Base-by-base conservation (phyloP, 2,113 vertebrate species). In the Lepus europaeus region DNA sequence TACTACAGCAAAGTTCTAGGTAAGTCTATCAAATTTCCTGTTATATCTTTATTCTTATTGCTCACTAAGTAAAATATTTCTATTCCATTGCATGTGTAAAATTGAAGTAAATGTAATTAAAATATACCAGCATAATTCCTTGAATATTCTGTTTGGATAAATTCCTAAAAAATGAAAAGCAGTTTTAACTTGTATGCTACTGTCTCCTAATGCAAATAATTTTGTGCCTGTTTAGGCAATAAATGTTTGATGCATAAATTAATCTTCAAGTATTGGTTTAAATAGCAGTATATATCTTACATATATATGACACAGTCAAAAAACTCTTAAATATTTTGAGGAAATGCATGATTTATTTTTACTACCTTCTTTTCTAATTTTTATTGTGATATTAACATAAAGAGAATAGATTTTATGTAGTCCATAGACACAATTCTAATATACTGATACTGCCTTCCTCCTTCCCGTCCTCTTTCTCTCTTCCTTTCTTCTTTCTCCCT, bases 1-100 rank as follows among this genome's bases (percentile, higher is more conserved):
- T 98, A 98, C 96, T 98, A 98, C 22, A 98, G 98, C 93, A 95
- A 98, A 90, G 27, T 96, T 91, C 90, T 98, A 95, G 98, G 98
- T 99, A 98, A 98, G 98, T 73, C 81, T 96, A 72, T 72, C 78
- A 33, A 85, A 66, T 69, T 45, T 70, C 93, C 22, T 49, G 7
- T 73, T 78, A 61, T 39, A 63, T 4, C 4, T 81, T 92, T 68
- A 66, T 84, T 83, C 31, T 49, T 87, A 61, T 14, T 78, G 22
- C 64, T 70, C 29, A 27, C 59, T 79, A 0, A 79, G 20, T 13
- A 39, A 63, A 78, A 63, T 0, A 0, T 39, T 77, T 87, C 68
- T 10, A 59, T 81, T 8, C 4, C 49, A 77, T 17, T 80, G 17
- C 31, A 59, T 16, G 66, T 70, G 8, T 4, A 25, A 91, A 33